A percentile compares a stretch with the other conserved stretches of the same genome.
These are phyloP conservation scores for Drosophila ficusphila DNA, from an alignment of 1,140 invertebrate species.

Conservation along the genomic window DNA sequence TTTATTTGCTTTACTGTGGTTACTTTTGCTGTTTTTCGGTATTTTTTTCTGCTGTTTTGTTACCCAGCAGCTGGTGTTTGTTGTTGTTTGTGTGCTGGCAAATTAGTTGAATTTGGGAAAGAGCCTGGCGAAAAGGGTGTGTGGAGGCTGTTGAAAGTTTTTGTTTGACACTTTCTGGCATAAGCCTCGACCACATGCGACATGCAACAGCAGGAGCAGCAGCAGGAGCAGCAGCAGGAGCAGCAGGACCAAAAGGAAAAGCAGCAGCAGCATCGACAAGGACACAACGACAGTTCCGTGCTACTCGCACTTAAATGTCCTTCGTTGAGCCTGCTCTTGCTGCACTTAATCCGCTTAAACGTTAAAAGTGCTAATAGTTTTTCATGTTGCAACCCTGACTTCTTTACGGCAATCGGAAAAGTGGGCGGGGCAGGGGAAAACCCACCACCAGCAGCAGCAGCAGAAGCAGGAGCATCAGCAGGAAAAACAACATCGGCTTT, in stretches of 20 bases:
- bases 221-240: not conserved
- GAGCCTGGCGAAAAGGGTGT: constrained; percentile 15
- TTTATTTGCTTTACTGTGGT: constrained; percentile 75
- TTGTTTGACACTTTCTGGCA: constrained; percentile 64
- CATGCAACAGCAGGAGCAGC: constrained; percentile 27
- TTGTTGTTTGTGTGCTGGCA: constrained; percentile 50
- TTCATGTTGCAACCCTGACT: constrained; percentile 76
- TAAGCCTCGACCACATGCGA: constrained; percentile 66
- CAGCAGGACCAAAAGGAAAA: too few relatives aligned
- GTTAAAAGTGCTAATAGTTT: constrained; percentile 81
- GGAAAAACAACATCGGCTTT: constrained; percentile 8
- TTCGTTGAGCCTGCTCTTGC: constrained; percentile 50
- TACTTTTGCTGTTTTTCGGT: constrained; percentile 56
- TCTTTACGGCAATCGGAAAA: constrained; percentile 18
- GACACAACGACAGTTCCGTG: constrained; percentile 34
- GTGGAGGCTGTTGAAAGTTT: constrained; percentile 46
- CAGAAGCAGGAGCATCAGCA: constrained; percentile 15
- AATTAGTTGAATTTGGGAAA: constrained; percentile 73
- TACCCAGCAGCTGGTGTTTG: constrained; percentile 30
- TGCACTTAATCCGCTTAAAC: constrained; percentile 76
- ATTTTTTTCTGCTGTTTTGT: constrained; percentile 27
- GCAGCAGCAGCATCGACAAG: constrained; percentile 25
- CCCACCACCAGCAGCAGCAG: constrained; percentile 36
- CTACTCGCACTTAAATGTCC: constrained; percentile 56
- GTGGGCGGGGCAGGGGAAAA: not conserved